phyloP scores from a whole-genome alignment of 1,140 invertebrate species.

The Venustaconcha ellipsiformis region DNA sequence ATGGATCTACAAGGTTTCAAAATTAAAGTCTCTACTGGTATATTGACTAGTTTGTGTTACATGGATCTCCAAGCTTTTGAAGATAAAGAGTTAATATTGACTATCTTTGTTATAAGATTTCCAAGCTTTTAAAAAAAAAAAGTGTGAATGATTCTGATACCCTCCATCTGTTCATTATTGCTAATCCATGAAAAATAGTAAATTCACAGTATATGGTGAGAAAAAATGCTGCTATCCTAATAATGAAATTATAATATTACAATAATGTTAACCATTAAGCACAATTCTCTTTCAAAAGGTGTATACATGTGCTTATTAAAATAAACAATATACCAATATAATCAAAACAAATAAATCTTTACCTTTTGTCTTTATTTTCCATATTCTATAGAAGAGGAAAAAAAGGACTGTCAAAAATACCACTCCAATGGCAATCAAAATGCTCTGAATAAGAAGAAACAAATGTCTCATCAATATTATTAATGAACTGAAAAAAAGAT shows the following conservation, averaged over 20 bases:
- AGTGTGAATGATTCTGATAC: too few relatives aligned
- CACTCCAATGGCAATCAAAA: constrained; percentile 52
- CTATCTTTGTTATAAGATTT: neutral
- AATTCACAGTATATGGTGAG: neutral
- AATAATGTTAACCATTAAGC: neutral
- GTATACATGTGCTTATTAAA: neutral
- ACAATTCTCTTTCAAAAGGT: neutral
- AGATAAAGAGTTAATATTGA: neutral
- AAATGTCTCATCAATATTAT: too few relatives aligned
- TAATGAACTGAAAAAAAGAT: too few relatives aligned
- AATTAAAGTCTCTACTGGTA: neutral
- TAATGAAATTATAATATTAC: neutral
- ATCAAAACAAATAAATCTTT: constrained; percentile 12
- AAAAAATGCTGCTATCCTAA: neutral
- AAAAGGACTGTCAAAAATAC: constrained; percentile 45
- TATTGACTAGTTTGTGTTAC: neutral
- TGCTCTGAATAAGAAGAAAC: constrained; percentile 48
- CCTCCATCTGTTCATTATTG: too few relatives aligned
- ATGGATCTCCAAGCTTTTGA: neutral
- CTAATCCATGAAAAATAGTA: neutral
- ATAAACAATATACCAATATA: neutral
- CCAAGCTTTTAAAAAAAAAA: constrained; percentile 1
- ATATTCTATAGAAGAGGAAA: constrained; percentile 57
- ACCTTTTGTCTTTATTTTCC: constrained; percentile 59
- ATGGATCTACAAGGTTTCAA: neutral